These are phyloP conservation scores for Malurus melanocephalus DNA, from an alignment of 2,113 vertebrate genomes.

Conservation along the genomic window DNA sequence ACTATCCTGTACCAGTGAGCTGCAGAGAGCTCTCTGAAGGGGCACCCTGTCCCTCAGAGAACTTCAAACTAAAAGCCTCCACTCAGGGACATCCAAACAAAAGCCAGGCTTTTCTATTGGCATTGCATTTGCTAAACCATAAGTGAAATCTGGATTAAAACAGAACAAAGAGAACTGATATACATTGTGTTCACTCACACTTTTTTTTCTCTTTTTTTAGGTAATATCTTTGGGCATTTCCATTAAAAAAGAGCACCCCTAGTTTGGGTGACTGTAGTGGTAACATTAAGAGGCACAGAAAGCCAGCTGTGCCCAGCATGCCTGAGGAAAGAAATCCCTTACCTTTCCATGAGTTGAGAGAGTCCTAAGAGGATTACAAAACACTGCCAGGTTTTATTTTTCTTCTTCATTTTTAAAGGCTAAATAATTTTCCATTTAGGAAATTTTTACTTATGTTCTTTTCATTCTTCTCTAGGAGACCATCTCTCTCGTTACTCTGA, in stretches of 20 bases:
- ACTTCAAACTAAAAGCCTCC: neutral
- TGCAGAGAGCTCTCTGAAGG: neutral
- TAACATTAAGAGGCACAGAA: neutral
- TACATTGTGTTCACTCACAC: neutral
- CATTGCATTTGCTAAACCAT: neutral
- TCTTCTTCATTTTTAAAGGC: neutral
- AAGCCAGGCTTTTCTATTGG: neutral
- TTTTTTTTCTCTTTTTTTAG: neutral
- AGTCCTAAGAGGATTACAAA: constrained; percentile 24
- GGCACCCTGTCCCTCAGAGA: neutral
- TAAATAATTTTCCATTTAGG: constrained; percentile 17
- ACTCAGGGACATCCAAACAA: neutral
- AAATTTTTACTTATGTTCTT: neutral
- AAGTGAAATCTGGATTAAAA: neutral
- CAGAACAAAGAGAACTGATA: neutral
- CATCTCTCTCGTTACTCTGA: neutral
- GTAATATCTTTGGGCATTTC: neutral
- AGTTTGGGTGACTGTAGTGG: neutral
- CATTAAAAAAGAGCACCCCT: neutral
- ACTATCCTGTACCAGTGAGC: neutral
- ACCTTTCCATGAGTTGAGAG: neutral
- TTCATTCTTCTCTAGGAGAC: neutral
- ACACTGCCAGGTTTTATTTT: neutral
- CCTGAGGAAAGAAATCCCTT: constrained; percentile 13
- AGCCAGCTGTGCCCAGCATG: constrained; percentile 1